A percentile compares a stretch with the other conserved stretches of the same genome.
Evolutionary conservation across 2,888 invertebrate species (phyloP).

Genomic region (Parochlus steinenii): DNA sequence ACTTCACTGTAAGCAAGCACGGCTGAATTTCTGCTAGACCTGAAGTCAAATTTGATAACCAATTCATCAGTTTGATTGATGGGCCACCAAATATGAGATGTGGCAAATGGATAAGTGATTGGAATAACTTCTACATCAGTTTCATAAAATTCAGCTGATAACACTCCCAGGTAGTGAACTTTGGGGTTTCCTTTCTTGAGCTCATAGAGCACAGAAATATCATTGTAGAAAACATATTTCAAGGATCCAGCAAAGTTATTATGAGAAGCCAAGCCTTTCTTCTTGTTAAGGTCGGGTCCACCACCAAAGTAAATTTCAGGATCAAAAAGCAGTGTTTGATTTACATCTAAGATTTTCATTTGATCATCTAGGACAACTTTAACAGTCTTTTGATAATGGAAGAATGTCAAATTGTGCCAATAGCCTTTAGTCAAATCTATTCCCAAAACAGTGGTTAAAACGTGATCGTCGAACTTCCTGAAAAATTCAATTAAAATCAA

Average conservation of each 20-base stretch:
- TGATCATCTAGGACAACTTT: constrained; percentile 61
- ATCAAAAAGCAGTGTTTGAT: constrained; percentile 68
- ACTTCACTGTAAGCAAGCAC: constrained; percentile 75
- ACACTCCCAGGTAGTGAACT: constrained; percentile 61
- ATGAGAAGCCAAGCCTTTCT: constrained; percentile 61
- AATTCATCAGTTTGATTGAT: constrained; percentile 55
- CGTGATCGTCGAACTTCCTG: constrained; percentile 73
- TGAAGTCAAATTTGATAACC: constrained; percentile 71
- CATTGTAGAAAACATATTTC: constrained; percentile 86
- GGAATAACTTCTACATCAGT: constrained; percentile 75
- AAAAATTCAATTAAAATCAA: too few species aligned
- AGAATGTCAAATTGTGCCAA: constrained; percentile 84
- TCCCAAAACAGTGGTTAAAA: constrained; percentile 49
- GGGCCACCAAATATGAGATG: constrained; percentile 82
- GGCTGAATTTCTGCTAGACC: constrained; percentile 65
- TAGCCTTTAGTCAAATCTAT: constrained; percentile 52
- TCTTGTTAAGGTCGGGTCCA: constrained; percentile 68
- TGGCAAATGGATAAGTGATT: constrained; percentile 79
- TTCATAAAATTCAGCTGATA: constrained; percentile 70
- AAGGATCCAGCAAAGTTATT: constrained; percentile 81
- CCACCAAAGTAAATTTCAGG: constrained; percentile 88
- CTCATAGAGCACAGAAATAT: constrained; percentile 79
- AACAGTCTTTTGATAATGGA: constrained; percentile 57
- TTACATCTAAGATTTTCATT: constrained; percentile 49
- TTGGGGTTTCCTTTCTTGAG: constrained; percentile 71